Percentiles rank a stretch among this genome's conserved stretches.
These are phyloP conservation scores for Pterocles burchelli DNA, from an alignment of 2,113 vertebrate genomes.

Conservation along the genomic window DNA sequence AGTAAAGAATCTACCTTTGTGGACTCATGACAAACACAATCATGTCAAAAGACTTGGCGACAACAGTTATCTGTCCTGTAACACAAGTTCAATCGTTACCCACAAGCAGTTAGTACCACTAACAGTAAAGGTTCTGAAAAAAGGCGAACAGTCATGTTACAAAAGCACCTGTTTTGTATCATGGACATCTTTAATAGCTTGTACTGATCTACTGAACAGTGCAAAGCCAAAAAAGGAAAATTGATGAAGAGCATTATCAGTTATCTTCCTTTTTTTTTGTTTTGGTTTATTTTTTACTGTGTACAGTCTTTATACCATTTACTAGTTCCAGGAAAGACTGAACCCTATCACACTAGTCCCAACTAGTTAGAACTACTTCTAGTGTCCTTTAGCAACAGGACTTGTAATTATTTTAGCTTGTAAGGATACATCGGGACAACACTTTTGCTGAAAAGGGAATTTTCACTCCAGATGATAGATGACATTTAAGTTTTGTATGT, in stretches of 20 bases:
- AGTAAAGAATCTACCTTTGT: background rate
- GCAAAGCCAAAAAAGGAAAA: background rate
- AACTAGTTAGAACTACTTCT: background rate
- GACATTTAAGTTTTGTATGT: background rate
- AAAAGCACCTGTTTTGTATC: background rate
- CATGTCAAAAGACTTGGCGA: background rate
- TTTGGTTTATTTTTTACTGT: background rate
- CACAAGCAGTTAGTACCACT: background rate
- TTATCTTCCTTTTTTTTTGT: background rate
- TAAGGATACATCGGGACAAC: background rate
- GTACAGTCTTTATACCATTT: background rate
- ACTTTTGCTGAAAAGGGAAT: background rate
- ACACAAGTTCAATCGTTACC: background rate
- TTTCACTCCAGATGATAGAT: background rate
- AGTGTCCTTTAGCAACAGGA: background rate
- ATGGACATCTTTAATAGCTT: background rate
- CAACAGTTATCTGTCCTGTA: background rate
- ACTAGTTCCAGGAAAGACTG: background rate
- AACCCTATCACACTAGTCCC: background rate
- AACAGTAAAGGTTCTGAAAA: background rate
- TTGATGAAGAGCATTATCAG: background rate
- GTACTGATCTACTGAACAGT: background rate
- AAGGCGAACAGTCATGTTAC: background rate
- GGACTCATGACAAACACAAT: background rate
- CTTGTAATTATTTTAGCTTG: background rate